Conservation (phyloP, 2,113 vertebrate species). For the Fukomys damarensis region DNA sequence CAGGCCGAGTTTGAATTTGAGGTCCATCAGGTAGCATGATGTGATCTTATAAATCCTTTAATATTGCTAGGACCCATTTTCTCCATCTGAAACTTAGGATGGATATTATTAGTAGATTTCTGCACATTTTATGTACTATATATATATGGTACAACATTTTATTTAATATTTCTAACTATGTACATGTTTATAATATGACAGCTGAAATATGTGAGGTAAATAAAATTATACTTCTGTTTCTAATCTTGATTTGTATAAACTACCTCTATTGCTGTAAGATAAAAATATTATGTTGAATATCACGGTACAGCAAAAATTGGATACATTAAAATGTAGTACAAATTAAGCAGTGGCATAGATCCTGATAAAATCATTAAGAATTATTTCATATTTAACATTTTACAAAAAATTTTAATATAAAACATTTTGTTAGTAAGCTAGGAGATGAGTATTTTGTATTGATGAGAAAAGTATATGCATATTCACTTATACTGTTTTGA, state of each 20-base stretch:
- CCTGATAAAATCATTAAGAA: slow-evolving; percentile 62
- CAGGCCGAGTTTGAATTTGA: neutral
- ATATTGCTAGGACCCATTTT: neutral
- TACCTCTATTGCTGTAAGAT: slow-evolving; percentile 42
- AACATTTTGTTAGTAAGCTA: slow-evolving; percentile 56
- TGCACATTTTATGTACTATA: neutral
- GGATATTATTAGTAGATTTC: slow-evolving; percentile 12
- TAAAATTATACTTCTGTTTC: slow-evolving; percentile 2
- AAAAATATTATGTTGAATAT: slow-evolving; percentile 34
- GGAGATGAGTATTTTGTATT: neutral
- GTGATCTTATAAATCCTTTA: neutral
- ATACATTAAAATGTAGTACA: neutral
- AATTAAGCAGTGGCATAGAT: slow-evolving; percentile 56
- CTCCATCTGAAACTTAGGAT: neutral
- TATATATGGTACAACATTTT: neutral
- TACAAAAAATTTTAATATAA: slow-evolving; percentile 40
- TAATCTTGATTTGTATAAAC: slow-evolving; percentile 57
- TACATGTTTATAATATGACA: slow-evolving; percentile 18
- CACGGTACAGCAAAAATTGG: neutral
- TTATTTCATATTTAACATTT: slow-evolving; percentile 60
- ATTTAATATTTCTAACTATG: slow-evolving; percentile 55
- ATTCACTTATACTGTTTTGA: slow-evolving; percentile 55
- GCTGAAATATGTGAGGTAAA: slow-evolving; percentile 22
- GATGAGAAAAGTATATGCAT: slow-evolving; percentile 61
- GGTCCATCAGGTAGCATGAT: neutral